Percentiles rank a stretch among this genome's conserved stretches.
These are phyloP conservation scores for Isotomurus palustris DNA, from an alignment of 2,888 invertebrate species.

Conservation along the genomic window DNA sequence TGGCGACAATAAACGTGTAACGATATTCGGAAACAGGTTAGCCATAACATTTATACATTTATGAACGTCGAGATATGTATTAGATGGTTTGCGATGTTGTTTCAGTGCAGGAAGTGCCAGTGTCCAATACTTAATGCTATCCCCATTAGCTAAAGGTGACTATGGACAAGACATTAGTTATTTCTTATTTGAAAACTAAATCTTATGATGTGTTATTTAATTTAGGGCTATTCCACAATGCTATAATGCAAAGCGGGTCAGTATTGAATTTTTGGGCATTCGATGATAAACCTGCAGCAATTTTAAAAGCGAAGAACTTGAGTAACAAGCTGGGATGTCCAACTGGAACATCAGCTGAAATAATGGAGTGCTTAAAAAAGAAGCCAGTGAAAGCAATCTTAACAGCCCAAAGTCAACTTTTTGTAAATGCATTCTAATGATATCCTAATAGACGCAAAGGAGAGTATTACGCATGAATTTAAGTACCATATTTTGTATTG, in stretches of 20 bases:
- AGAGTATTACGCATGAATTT: neutral
- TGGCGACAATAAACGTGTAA: too few species aligned
- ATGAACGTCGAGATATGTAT: too few species aligned
- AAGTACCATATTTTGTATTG: too few species aligned
- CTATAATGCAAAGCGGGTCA: conserved; percentile 23
- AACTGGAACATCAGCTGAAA: conserved; percentile 15
- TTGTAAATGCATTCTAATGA: too few species aligned
- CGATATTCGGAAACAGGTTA: too few species aligned
- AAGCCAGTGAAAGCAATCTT: conserved; percentile 25
- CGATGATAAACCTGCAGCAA: conserved; percentile 7
- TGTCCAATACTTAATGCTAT: conserved; percentile 24
- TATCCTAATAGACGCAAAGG: neutral
- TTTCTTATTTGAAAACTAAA: too few species aligned
- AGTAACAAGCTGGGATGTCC: conserved; percentile 22
- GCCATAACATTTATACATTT: too few species aligned
- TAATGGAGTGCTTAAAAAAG: conserved; percentile 27
- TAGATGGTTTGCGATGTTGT: too few species aligned
- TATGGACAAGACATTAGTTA: too few species aligned
- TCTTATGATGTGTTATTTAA: too few species aligned
- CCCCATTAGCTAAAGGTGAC: conserved; percentile 22
- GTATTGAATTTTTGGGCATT: conserved; percentile 13
- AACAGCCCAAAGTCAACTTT: conserved; percentile 3
- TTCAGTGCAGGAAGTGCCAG: conserved; percentile 23
- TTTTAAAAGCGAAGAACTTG: conserved; percentile 13
- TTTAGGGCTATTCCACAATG: conserved; percentile 29